Evolutionary conservation across 2,113 vertebrate genomes (phyloP).

Genomic region (Sebastes schlegelii): DNA sequence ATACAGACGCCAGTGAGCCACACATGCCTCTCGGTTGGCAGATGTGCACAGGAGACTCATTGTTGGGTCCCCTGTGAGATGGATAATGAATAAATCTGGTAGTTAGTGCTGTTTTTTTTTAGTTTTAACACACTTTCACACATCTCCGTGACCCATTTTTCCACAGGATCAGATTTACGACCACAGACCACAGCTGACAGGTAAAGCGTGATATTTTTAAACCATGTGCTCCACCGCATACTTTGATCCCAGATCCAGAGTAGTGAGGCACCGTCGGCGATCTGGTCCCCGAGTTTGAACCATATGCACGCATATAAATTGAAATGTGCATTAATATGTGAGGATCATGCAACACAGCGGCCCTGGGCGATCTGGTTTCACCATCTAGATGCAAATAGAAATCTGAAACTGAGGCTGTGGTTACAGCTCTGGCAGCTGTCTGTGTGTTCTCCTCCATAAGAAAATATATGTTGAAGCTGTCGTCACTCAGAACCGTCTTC

Average conservation of each 20-base stretch:
- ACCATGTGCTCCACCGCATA: not conserved
- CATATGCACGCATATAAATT: constrained; percentile 2
- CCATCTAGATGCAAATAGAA: constrained; percentile 18
- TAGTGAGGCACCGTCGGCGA: not conserved
- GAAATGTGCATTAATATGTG: constrained; percentile 35
- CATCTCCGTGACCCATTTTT: constrained; percentile 68
- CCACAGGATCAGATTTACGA: constrained; percentile 57
- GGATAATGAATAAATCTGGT: constrained; percentile 42
- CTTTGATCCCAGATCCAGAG: constrained; percentile 26
- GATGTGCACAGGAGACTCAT: constrained; percentile 44
- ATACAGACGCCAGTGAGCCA: constrained; percentile 31
- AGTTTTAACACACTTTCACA: constrained; percentile 40
- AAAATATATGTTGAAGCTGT: constrained; percentile 30
- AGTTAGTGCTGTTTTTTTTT: constrained; percentile 18
- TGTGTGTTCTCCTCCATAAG: constrained; percentile 8
- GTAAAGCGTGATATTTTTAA: constrained; percentile 58
- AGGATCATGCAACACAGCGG: not conserved
- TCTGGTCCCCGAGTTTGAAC: constrained; percentile 12
- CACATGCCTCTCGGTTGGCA: constrained; percentile 29
- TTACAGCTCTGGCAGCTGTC: constrained; percentile 33
- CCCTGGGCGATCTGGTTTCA: not conserved
- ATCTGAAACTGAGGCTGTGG: constrained; percentile 26
- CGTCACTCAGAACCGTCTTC: constrained; percentile 23
- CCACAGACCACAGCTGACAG: constrained; percentile 56
- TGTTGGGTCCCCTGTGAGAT: constrained; percentile 30